Evolutionary conservation across 2,113 vertebrate genomes (phyloP), one percentile per base, ranked within the genome.

Genomic region (Aegypius monachus): DNA sequence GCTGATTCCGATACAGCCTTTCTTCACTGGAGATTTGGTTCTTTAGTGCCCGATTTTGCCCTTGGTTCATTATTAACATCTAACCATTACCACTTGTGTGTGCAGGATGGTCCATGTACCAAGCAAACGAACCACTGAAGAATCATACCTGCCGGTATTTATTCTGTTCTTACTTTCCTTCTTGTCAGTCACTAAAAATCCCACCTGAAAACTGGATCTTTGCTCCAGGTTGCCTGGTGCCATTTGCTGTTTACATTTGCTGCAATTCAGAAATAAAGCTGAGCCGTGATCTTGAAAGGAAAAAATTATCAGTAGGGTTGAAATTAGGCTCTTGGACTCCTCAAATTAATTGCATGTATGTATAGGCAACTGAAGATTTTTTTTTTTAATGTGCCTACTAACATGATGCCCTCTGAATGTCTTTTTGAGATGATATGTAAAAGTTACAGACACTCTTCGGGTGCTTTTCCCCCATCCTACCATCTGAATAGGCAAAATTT

Each of bases 1-100:
- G n/a, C 26, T 23, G 36, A 13, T 6, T 34, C 31, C 16, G 13
- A 34, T 9, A 10, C 0, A 13, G 2, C 14, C 32, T 36, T 61
- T 38, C 45, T 38, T 34, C 29, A 5, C 36, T 8, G 53, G 19
- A 50, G 53, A 42, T 22, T 13, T 18, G 43, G 48, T 66, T 43
- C n/a, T 9, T 26, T 43, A 31, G 26, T n/a, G 56, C 34, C 52
- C 13, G n/a, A 8, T 59, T 65, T 45, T 65, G 40, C 16, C n/a
- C 13, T 61, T 19, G 23, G 16, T 55, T 79, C 58, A 13, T 59
- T n/a, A 34, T 23, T 75, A 36, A 66, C 42, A 26, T 45, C 27
- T 58, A 42, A 47, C 1, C 0, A 48, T 38, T 20, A 18, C 59
- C 19, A 36, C 15, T 66, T 18, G 14, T 16, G 16, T 11, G n/a